Evolutionary conservation across 2,888 invertebrate genomes (phyloP).

Genomic region (Dendrolimus houi): DNA sequence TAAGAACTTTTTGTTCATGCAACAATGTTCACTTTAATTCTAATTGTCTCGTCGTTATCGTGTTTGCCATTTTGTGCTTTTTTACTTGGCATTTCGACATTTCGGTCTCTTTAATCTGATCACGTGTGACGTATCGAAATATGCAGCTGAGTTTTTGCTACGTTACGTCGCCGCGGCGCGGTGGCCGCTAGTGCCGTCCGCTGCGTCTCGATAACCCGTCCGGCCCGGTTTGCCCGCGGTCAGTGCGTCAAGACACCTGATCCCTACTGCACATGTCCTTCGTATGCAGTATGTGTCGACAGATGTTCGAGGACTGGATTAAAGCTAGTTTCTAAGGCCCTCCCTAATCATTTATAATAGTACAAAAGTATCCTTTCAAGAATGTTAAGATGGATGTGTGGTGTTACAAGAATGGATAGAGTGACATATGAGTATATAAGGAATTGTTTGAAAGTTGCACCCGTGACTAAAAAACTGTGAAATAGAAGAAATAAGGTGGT

Average conservation of each 20-base stretch:
- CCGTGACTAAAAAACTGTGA: too few species aligned
- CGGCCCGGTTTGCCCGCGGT: constrained; percentile 55
- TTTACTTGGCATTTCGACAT: constrained; percentile 40
- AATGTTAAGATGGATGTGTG: too few species aligned
- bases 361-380: too few species aligned
- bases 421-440: too few species aligned
- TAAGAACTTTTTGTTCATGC: constrained; percentile 33
- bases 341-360: too few species aligned
- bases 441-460: too few species aligned
- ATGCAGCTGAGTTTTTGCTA: neutral
- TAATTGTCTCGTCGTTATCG: constrained; percentile 25
- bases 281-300: constrained; percentile 34
- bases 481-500: too few species aligned
- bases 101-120: too few species aligned
- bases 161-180: constrained; percentile 8
- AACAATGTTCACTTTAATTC: constrained; percentile 39
- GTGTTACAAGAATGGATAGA: too few species aligned
- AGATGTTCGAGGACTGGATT: constrained; percentile 44
- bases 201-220: constrained; percentile 52
- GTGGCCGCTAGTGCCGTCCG: constrained; percentile 4
- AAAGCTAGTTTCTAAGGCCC: constrained; percentile 24
- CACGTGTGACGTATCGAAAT: too few species aligned
- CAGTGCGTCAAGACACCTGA: constrained; percentile 70
- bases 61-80: constrained; percentile 24
- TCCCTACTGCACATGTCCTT: constrained; percentile 53